Base-by-base conservation (phyloP, 2,888 invertebrate species). In the Omphaloscelis lunosa region DNA sequence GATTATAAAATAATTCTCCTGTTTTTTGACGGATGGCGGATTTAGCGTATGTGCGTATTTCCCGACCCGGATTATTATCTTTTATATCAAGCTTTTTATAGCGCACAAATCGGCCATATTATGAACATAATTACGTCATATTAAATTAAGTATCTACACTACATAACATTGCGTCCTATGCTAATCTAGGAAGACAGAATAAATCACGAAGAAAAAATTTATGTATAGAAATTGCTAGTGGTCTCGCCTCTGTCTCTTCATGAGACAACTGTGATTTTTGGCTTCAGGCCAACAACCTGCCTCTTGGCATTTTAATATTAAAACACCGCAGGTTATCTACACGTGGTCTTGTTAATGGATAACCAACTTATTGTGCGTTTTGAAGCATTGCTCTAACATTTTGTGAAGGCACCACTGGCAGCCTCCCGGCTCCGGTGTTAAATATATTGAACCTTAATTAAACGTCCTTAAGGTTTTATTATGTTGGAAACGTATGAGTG, bases 201-300 rank as follows among this genome's bases (percentile, higher is more conserved):
- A 58, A 68, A 69, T 56, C 66, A 66, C 23, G 48, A 59, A 70
- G 68, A 77, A 70, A 62, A 58, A 15, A 39, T 5, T 34, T 69
- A 69, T 68, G 27, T 73, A 75, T 69, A 41, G 23, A 59, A 59
- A 51, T 80, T 66, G 34, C 39, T 34, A 69, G 27, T 61, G 58
- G 72, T 67, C 48, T 62, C 39, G 58, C 45, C 66, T 63, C 62
- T 75, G 72, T 83, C 84, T 61, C 45, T 79, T 70, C 70, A 69
- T 61, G 76, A 62, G 84, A 45, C 95, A 92, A 72, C 53, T 70
- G 62, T 79, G 62, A 53, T 51, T 66, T 58, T 81, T 81, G 84
- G 84, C 86, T 12, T 34, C 15, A n/a, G 34, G 48, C 84, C 84
- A 83, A 53, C 12, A 74, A 63, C 48, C 56, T 83, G 75, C 72